Conservation (phyloP, 2,888 invertebrate species). For the Beris morrisii region DNA sequence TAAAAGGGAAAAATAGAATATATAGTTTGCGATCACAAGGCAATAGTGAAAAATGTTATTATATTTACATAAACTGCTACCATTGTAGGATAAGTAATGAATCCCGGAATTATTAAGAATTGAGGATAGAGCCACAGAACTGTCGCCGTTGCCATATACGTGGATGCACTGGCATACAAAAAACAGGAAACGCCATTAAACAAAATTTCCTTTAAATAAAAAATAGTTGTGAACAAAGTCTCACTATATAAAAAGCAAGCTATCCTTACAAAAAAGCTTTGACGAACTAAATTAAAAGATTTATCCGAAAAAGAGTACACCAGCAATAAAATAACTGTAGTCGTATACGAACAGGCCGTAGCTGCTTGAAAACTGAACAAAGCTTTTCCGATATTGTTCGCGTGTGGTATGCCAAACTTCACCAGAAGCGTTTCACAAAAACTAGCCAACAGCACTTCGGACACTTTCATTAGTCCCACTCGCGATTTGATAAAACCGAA, state of each 20-base stretch:
- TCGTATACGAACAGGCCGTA: conserved; percentile 77
- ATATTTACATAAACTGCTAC: conserved; percentile 81
- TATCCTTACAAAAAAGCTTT: conserved; percentile 79
- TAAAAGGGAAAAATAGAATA: conserved; percentile 49
- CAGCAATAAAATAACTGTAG: conserved; percentile 70
- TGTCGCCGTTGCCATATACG: conserved; percentile 78
- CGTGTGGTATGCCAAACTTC: conserved; percentile 75
- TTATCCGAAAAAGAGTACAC: conserved; percentile 80
- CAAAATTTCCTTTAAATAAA: conserved; percentile 69
- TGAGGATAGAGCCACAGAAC: conserved; percentile 75
- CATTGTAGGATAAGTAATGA: conserved; percentile 87
- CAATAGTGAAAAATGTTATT: background rate
- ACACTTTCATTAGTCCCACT: conserved; percentile 73
- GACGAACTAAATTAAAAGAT: conserved; percentile 73
- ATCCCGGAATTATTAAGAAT: conserved; percentile 71
- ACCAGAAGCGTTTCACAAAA: conserved; percentile 79
- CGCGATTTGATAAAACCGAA: conserved; percentile 72
- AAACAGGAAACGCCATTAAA: conserved; percentile 78
- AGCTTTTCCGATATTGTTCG: conserved; percentile 73
- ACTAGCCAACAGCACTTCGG: conserved; percentile 76
- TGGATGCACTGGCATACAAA: conserved; percentile 76
- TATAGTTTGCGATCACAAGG: background rate
- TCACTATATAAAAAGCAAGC: conserved; percentile 45
- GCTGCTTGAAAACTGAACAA: conserved; percentile 81
- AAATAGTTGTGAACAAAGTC: background rate